Evolutionary conservation across 2,888 invertebrate species (phyloP).

Genomic region (Agonopterix subpropinquella): DNA sequence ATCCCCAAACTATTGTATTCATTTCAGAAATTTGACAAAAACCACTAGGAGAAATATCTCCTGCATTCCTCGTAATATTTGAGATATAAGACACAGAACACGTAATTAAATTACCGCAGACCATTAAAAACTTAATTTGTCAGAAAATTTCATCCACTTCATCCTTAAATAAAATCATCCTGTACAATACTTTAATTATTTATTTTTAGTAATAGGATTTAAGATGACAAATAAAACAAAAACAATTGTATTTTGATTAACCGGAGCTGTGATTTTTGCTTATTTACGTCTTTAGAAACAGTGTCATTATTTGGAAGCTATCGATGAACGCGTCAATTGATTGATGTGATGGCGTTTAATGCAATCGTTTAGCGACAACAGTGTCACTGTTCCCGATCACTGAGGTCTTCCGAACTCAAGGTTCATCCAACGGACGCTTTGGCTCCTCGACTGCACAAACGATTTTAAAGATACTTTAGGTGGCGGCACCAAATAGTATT

Average conservation of each 20-base stretch:
- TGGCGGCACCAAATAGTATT: too few species aligned
- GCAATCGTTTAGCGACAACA: neutral
- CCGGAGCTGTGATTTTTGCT: conserved; percentile 75
- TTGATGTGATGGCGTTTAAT: neutral
- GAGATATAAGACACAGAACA: too few species aligned
- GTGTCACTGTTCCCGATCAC: conserved; percentile 26
- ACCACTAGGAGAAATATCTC: too few species aligned
- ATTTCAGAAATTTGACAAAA: too few species aligned
- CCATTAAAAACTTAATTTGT: neutral
- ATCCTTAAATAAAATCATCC: conserved; percentile 54
- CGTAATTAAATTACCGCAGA: neutral
- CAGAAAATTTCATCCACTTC: conserved; percentile 40
- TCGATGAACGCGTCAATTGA: too few species aligned
- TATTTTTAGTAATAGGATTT: conserved; percentile 63
- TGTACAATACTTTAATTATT: conserved; percentile 71
- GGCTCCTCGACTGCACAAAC: too few species aligned
- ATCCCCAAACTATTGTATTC: too few species aligned
- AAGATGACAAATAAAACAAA: conserved; percentile 63
- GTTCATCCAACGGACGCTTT: too few species aligned
- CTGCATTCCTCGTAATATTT: too few species aligned
- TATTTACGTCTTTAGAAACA: conserved; percentile 47
- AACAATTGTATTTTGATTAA: conserved; percentile 69
- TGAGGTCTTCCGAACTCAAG: conserved; percentile 32
- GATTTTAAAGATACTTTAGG: too few species aligned
- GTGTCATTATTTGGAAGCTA: conserved; percentile 11